phyloP scores from a whole-genome alignment of 1,140 invertebrate genomes.

The Saccostrea echinata region DNA sequence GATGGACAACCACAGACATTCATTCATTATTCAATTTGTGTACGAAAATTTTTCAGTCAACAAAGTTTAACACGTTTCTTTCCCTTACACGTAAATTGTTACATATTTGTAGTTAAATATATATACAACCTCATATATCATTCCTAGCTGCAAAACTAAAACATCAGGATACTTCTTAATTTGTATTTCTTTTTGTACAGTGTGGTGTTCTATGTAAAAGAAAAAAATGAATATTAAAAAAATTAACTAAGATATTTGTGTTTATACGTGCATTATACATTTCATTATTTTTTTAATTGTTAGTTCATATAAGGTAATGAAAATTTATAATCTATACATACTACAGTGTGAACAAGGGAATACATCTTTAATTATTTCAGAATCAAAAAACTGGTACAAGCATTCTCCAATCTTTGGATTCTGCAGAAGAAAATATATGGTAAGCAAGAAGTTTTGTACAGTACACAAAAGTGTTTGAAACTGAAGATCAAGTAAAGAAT shows the following conservation, averaged over 20 bases:
- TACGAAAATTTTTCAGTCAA: too few species aligned
- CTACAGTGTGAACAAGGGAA: not conserved
- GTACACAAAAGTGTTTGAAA: not conserved
- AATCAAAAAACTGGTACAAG: not conserved
- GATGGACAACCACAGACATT: too few species aligned
- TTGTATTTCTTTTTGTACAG: not conserved
- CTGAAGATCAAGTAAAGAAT: not conserved
- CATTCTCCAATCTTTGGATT: not conserved
- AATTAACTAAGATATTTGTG: not conserved
- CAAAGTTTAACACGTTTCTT: too few species aligned
- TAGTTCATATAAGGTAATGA: too few species aligned
- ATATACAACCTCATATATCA: not conserved
- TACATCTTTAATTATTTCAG: not conserved
- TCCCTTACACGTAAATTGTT: fast-evolving
- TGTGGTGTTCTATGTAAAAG: not conserved
- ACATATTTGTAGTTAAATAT: not conserved
- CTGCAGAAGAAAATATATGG: not conserved
- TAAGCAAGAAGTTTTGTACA: too few species aligned
- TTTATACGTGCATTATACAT: too few species aligned
- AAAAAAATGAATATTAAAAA: not conserved
- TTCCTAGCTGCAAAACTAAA: not conserved
- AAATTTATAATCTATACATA: not conserved
- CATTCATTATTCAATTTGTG: too few species aligned
- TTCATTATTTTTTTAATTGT: too few species aligned
- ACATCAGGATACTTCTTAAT: not conserved